Evolutionary conservation across 2,888 invertebrate genomes (phyloP).

Genomic region (Podabrus alpinus): DNA sequence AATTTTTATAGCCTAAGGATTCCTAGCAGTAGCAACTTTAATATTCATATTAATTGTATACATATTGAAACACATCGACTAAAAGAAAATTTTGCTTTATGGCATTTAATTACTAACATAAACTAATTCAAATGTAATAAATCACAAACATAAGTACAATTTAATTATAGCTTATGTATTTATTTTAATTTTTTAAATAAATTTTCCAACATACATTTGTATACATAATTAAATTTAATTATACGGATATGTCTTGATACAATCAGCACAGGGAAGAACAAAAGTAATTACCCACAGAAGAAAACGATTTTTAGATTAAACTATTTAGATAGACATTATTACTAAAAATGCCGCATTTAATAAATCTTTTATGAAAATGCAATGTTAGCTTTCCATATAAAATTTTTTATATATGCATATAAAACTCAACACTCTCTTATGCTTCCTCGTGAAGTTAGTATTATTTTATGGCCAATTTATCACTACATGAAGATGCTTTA

Average conservation of each 20-base stretch:
- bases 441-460: background rate
- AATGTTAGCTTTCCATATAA: background rate
- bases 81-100: background rate
- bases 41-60: background rate
- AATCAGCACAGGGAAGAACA: conserved; percentile 39
- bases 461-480: background rate
- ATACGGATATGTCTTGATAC: conserved; percentile 43
- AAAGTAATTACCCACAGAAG: conserved; percentile 42
- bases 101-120: conserved; percentile 43
- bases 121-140: conserved; percentile 55
- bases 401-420: background rate
- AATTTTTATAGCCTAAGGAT: background rate
- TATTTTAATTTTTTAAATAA: conserved; percentile 20
- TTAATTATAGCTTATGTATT: conserved; percentile 49
- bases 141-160: conserved; percentile 55
- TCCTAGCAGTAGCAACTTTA: background rate
- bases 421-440: background rate
- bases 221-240: conserved; percentile 47
- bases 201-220: conserved; percentile 44
- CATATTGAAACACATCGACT: background rate
- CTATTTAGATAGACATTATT: conserved; percentile 9
- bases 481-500: background rate
- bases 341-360: background rate
- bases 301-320: conserved; percentile 37
- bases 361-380: background rate